Base-by-base conservation (phyloP, 2,797 vertebrate species). In the Vipera latastei region DNA sequence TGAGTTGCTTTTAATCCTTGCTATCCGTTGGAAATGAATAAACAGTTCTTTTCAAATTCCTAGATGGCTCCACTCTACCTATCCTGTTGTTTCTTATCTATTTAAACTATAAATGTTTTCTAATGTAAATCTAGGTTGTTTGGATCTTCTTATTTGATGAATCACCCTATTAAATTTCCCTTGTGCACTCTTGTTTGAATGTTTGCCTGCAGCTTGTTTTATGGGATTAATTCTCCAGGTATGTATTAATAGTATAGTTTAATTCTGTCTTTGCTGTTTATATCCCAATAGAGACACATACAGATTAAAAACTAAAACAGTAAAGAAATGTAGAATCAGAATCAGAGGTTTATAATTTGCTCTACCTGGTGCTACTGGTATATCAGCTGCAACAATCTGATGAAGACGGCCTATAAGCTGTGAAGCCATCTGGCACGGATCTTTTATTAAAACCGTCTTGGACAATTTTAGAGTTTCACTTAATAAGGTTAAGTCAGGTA, bases 391-490 rank as follows among this genome's bases (percentile, higher is more conserved):
- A 59, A 97, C 93, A 25, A 98, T 97, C 90, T 96, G 95, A 65
- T 97, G 97, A 86, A 98, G 95, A 85, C 97, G 96, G 9, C 97
- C 98, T 86, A 95, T 89, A 22, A 98, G 96, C 92, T 98, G 97
- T 69, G 97, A 98, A 60, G 98, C 97, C 89, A 98, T 94, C 92
- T 98, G 97, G 94, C 97, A 96, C 7, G 98, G 97, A 89, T 98
- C 97, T 91, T 96, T 94, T 63, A 97, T 92, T 51, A 98, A 94
- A 73, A 97, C 96, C 0, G 91, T 44, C 44, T 94, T 95, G 69
- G 98, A 98, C 90, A 98, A 96, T 89, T 95, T 92, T 61, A 98
- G 96, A 65, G 97, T 96, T 86, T 96, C 97, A 22, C 48, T 95
- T 53, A 98, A 92, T 85, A 97, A 90, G 59, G 95, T 87, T 88